Evolutionary conservation across 1,140 invertebrate genomes (phyloP), one percentile per base, ranked within the genome.

Genomic region (Varroa destructor): DNA sequence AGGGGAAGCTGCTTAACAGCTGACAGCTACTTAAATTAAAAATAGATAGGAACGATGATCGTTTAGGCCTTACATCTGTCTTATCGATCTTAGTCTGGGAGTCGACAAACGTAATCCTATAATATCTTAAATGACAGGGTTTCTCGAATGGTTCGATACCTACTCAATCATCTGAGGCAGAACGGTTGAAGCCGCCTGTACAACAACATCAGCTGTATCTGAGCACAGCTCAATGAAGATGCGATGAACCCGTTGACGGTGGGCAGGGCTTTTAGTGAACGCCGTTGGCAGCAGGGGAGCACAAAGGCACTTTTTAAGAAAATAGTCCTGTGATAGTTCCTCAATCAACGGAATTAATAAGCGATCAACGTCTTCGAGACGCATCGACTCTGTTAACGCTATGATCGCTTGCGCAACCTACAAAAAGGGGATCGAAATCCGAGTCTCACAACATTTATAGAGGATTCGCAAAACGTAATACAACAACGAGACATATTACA

Each of bases 301-400:
- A 40, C 61, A 67, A 1, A 67, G 61, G 46, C 61, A 67, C 36
- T 67, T 67, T 37, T 67, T 67, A 40, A 67, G 37, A 37, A 67
- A 67, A 8, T 67, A 12, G 46, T 67, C 61, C 46, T 67, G 61
- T 2, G 61, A 40, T 12, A 67, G 37, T 25, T 67, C 61, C 12
- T 67, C 61, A 40, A 67, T 46, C 12, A 67, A 37, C 3, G 61
- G 61, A 12, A 67, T 37, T 3, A 67, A 37, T 14, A 67, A 37
- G 2, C 61, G 61, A 46, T 67, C 61, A 8, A 67, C 61, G 14
- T 67, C 61, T 37, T 67, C 61, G 12, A 14, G 40, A 40, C 46
- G 40, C 40, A 67, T 40, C 61, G 46, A 43, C 46, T 67, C 61
- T 12, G n/a, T 67, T 37, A 67, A 37, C 2, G 10, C 8, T 40